Evolutionary conservation across 2,888 invertebrate species (phyloP), one percentile per base, ranked within the genome.

Genomic region (Mamestra brassicae): DNA sequence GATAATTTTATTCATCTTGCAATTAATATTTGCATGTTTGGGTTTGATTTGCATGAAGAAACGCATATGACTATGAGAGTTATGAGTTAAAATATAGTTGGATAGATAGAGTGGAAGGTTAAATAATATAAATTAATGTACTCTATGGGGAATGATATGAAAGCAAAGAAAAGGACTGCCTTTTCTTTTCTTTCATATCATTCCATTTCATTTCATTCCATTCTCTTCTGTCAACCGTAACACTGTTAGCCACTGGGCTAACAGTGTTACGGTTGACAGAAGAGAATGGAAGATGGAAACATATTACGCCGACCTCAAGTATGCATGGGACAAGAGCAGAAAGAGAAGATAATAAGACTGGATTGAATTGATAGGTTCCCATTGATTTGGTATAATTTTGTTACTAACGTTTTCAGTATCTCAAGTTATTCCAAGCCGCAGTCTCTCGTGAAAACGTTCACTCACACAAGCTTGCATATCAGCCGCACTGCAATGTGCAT

Each of bases 401-500:
- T 17, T 52, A 38, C 6, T 5, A 34, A 5, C 17, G 4, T 57
- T 7, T 42, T 45, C 54, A 61, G 13, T 80, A 47, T 26, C 26
- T 76, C 42, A 63, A 64, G n/a, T 17, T 38, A 47, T 75, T 65
- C 34, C 4, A 70, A 45, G 57, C 36, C 47, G 10, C n/a, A 34
- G 58, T 55, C 57, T 68, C 60, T 67, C 54, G 71, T 82, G 65
- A 73, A 15, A 80, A 52, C 67, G 64, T 64, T 67, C 42, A 36
- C 76, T 42, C 70, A 83, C 71, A 69, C 78, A 72, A 66, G 74
- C 66, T 70, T 78, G 78, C 72, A 76, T 87, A 87, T 82, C 84
- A 84, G 77, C 78, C n/a, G 81, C 68, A 87, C 88, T 91, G 90
- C 91, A 91, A 85, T 84, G 87, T 88, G 89, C 89, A 87, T 82